Evolutionary conservation across 2,113 vertebrate species (phyloP).

Genomic region (Ranitomeya imitator): DNA sequence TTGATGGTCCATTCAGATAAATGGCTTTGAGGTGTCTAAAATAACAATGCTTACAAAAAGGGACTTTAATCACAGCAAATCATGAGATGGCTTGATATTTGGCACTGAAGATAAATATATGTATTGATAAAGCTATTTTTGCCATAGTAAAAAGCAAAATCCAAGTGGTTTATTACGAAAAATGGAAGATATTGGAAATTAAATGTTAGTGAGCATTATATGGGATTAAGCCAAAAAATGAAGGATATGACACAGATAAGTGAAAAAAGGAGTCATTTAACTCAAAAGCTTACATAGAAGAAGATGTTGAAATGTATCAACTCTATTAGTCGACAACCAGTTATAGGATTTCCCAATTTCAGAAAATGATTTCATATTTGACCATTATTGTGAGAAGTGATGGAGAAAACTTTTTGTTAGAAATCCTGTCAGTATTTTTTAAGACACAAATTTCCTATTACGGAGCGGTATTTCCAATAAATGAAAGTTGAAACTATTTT

Average conservation of each 20-base stretch:
- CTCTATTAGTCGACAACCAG: neutral
- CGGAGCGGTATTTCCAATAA: neutral
- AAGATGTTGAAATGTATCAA: neutral
- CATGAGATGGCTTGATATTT: conserved; percentile 23
- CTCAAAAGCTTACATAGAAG: neutral
- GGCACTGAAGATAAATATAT: conserved; percentile 41
- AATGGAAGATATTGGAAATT: neutral
- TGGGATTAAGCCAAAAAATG: neutral
- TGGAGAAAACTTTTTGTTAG: neutral
- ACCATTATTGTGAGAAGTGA: neutral
- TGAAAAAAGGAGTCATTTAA: neutral
- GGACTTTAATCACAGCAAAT: conserved; percentile 35
- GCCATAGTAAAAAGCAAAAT: conserved; percentile 4
- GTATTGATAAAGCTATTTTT: conserved; percentile 38
- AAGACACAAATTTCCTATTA: neutral
- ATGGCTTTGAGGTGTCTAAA: conserved; percentile 41
- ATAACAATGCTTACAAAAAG: conserved; percentile 44
- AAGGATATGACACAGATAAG: neutral
- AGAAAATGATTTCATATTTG: neutral
- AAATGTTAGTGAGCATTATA: conserved; percentile 9
- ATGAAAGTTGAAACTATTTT: too few species aligned
- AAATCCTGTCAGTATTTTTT: neutral
- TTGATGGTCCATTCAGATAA: conserved; percentile 46
- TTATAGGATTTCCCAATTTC: neutral
- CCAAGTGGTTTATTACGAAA: conserved; percentile 24